phyloP scores from a whole-genome alignment of 92 coral and sea anemone species.

The Desmophyllum pertusum region DNA sequence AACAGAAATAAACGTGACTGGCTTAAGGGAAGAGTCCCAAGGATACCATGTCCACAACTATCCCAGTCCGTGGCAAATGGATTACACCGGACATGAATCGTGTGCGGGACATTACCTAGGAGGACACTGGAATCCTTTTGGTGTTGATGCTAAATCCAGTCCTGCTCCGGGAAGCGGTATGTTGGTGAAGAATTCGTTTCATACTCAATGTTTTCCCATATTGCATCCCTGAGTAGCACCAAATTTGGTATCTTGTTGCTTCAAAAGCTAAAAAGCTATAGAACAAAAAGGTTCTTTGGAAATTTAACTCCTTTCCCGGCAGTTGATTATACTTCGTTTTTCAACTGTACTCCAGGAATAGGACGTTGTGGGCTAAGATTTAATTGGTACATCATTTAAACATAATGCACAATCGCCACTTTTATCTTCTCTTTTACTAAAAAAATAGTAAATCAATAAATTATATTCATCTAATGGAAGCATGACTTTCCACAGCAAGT shows the following conservation, averaged over 20 bases:
- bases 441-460: no score
- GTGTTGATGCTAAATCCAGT: conserved; percentile 60
- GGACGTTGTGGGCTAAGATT: no score
- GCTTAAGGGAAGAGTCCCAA: conserved; percentile 62
- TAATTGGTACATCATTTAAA: no score
- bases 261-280: background rate
- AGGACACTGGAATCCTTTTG: conserved; percentile 91
- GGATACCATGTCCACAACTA: conserved; percentile 91
- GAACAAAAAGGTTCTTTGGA: background rate
- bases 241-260: background rate
- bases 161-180: conserved; percentile 83
- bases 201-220: background rate
- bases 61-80: conserved; percentile 74
- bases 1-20: conserved; percentile 63
- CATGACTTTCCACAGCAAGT: no score
- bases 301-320: background rate
- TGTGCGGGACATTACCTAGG: conserved; percentile 71
- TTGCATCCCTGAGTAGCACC: background rate
- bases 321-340: background rate
- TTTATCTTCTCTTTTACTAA: no score
- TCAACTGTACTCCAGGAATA: background rate
- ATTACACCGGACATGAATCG: conserved; percentile 51
- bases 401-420: no score
- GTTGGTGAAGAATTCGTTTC: background rate
- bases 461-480: no score